Conservation (phyloP, 2,113 vertebrate genomes). For the pig (Sus scrofa) region DNA sequence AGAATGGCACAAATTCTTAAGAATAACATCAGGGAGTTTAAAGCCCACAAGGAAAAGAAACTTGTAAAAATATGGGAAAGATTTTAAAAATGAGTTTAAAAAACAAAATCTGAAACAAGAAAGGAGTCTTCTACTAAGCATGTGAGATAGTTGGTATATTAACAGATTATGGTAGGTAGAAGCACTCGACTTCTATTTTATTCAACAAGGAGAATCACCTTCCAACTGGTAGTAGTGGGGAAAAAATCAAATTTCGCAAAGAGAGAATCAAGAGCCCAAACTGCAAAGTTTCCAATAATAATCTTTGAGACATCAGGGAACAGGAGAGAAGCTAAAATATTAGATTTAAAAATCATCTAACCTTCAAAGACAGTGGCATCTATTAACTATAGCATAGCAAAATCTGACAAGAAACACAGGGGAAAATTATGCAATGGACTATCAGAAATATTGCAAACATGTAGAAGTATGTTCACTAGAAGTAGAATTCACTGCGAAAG, state of each 20-base stretch:
- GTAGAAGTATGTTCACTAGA: neutral
- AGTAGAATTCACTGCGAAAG: conserved; percentile 18
- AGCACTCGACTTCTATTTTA: neutral
- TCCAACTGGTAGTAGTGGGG: neutral
- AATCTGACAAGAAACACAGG: neutral
- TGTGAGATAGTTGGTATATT: too few species aligned
- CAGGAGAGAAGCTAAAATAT: neutral
- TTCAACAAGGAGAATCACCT: conserved; percentile 21
- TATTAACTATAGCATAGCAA: neutral
- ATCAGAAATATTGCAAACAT: neutral
- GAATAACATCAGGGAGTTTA: neutral
- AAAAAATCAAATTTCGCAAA: conserved; percentile 42
- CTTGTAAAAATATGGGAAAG: neutral
- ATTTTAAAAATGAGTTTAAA: neutral
- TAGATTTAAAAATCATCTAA: neutral
- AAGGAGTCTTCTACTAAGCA: neutral
- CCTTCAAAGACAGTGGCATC: neutral
- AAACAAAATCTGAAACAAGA: conserved; percentile 32
- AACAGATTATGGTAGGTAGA: neutral
- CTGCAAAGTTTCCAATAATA: neutral
- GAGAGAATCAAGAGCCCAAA: neutral
- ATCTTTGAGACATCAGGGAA: neutral
- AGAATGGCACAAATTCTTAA: conserved; percentile 42
- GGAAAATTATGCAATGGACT: neutral
- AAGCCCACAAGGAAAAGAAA: conserved; percentile 23